Evolutionary conservation across 2,888 invertebrate species (phyloP), one percentile per base, ranked within the genome.

Genomic region (Aphodius granarius): DNA sequence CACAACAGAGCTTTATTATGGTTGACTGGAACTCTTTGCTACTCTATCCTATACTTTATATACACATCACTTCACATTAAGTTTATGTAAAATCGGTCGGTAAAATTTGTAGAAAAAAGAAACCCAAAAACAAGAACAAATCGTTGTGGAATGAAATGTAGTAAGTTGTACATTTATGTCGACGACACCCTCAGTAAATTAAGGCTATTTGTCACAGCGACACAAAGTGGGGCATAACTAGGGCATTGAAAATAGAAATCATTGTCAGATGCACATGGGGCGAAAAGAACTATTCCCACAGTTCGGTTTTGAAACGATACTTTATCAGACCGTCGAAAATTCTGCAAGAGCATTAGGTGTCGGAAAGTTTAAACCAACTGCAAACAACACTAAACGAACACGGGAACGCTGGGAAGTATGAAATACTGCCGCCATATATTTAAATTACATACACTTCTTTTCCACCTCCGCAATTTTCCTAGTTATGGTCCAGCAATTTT

Each of bases 161-260:
- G 68, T 68, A 22, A 68, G 19, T 68, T 68, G 21, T 68, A 20
- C n/a, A n/a, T n/a, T 68, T 20, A 16, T n/a, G 68, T 21, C 19
- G 68, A 68, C 68, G 20, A 20, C 68, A 21, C 68, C 68, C 68
- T 21, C n/a, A 6, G 22, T 22, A 21, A 68, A 68, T 21, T 68
- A n/a, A 21, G 21, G 21, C n/a, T 68, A 21, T 68, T 68, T 68
- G 68, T 68, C 68, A 22, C 22, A n/a, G n/a, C 68, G 20, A 17
- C 20, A 21, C 20, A 20, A 68, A 21, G 68, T 20, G 68, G 20
- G 22, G 21, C 20, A 68, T 68, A 21, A 22, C 68, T 20, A 68
- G 68, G 68, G 43, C 6, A 43, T 6, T 68, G 66, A 73, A 73
- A 73, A 73, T 73, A 73, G 73, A 73, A 73, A 73, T 73, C 73